Base-by-base conservation (phyloP, 2,888 invertebrate species). In the Rhimphoctona megacephalus region DNA sequence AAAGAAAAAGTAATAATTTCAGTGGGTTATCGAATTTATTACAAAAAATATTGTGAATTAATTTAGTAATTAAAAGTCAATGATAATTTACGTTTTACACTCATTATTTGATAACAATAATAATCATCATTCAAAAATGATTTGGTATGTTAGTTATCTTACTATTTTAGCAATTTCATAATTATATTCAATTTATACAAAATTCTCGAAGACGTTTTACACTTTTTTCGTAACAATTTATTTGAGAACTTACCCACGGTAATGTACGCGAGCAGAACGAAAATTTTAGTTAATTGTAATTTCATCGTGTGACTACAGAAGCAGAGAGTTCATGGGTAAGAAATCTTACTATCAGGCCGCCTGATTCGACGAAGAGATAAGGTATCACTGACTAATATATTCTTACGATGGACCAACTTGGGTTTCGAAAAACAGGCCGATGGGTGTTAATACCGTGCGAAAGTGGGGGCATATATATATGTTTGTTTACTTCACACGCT, bases 381-480 rank as follows among this genome's bases (percentile, higher is more conserved):
- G 87, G 80, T 90, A 90, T 90, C 90, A 89, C 87, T 88, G 85
- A 84, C 84, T 88, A 89, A 89, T 88, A 79, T 84, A 85, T 86
- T 81, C 84, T 70, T 64, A 73, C 79, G 83, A 82, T 88, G 85
- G 88, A 86, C 88, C 85, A 87, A 85, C 85, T 74, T 79, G 77
- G 22, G 74, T 83, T 78, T 81, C 81, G 84, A 82, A 76, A 76
- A 86, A 72, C 54, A 81, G 52, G 73, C 85, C 81, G 67, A 79
- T 81, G 84, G 86, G 84, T 86, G 81, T 82, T 76, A 81, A 82
- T 25, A 69, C n/a, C 74, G 81, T 57, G 69, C 70, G 19, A 79
- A 80, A 54, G 69, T 54, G 70, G 81, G 81, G 78, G 76, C n/a
- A 76, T 82, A 76, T 57, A 76, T 57, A 14, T 54, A 80, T 76